Evolutionary conservation across 2,797 vertebrate genomes (phyloP), one percentile per base, ranked within the genome.

Genomic region (Hybognathus amarus): DNA sequence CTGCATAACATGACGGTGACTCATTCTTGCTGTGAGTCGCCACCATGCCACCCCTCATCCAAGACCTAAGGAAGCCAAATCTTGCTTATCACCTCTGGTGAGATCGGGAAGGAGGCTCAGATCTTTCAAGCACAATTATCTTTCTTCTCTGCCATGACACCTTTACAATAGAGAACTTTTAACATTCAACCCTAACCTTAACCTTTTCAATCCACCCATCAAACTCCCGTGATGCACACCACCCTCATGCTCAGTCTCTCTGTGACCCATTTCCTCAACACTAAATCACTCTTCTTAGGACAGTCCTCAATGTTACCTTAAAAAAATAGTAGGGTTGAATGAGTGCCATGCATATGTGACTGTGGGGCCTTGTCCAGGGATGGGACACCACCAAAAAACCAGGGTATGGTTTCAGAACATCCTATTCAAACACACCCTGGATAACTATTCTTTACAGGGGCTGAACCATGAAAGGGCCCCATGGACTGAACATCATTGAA

Each of bases 211-310:
- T 42, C 52, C 11, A 69, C 36, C 18, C 18, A 45, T 61, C 18
- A 45, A 70, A 45, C 18, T 70, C 69, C 4, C 10, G 6, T 24
- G 5, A 36, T 47, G 1, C 10, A 47, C n/a, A 61, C 12, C 10
- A 71, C 71, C 5, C 3, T 66, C 47, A 66, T 80, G 69, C 79
- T 11, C 30, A 24, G 63, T 76, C 79, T 69, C 36, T 52, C 38
- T 2, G 15, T 83, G 82, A 79, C 61, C 85, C 66, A 45, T 74
- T 36, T 56, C 70, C 45, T 56, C 22, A 50, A 47, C 42, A 74
- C 30, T 85, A 86, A 88, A 85, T 86, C 86, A 83, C 70, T 63
- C 15, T 13, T 54, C 33, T 40, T 30, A 45, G 1, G 30, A 20
- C 61, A 68, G 61, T 11, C 12, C 61, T 42, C 47, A 30, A 66